Evolutionary conservation across 2,113 vertebrate genomes (phyloP), one percentile per base, ranked within the genome.

Genomic region (Dissostichus mawsoni): DNA sequence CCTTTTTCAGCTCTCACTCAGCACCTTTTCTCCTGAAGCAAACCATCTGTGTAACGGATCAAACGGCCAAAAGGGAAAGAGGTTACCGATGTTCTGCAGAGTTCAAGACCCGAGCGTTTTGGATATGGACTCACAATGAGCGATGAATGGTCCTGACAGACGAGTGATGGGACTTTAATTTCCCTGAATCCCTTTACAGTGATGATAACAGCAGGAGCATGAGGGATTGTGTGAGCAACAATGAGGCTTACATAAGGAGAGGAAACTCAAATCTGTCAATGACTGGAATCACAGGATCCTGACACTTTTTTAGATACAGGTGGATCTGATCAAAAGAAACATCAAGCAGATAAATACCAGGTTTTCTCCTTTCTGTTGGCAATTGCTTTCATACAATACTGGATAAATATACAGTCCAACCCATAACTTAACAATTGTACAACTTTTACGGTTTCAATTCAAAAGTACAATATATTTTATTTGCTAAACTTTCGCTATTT

Each of bases 41-140:
- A 90, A 88, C 80, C 90, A 93, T 91, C 80, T 94, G 92, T 88
- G 74, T 56, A 55, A 84, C 53, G 69, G 82, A 91, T 92, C 87
- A 89, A 89, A 87, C 45, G 23, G 63, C 74, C 36, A 65, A 56
- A 79, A 79, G 72, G 80, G 79, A 82, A 84, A 76, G 64, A 89
- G 75, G 76, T 90, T 44, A 74, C 74, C 12, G 53, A 83, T 44
- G 64, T 69, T 83, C 63, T 81, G 76, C 4, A 14, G 3, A 59
- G 65, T 76, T 75, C 59, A 66, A 69, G 82, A 76, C 81, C 36
- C 88, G 81, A 78, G 73, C 70, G 51, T 51, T 62, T 18, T 63
- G 77, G 68, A 72, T 64, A 61, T 63, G 68, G 70, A 73, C 62
- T 76, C 70, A 64, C 62, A 81, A 62, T 23, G 57, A 76, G 47